Conservation (phyloP, 1,140 invertebrate species). For the Scaptomyza montana region DNA sequence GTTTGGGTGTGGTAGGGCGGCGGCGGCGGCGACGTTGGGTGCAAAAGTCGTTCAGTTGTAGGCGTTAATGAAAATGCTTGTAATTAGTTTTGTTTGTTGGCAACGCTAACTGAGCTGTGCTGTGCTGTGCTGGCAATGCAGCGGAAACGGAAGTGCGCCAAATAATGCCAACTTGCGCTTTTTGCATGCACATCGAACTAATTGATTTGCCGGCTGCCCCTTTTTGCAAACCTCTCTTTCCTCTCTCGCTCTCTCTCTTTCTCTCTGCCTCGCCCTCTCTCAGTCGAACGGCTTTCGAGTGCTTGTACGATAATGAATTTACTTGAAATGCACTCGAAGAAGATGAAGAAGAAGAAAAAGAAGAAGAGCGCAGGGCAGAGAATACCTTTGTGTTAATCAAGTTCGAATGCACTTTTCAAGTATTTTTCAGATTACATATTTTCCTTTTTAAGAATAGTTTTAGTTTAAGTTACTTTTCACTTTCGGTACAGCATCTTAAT, state of each 20-base stretch:
- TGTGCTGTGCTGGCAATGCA: conserved; percentile 13
- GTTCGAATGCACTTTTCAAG: not conserved
- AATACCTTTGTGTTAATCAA: too few species aligned
- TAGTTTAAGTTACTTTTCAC: conserved; percentile 24
- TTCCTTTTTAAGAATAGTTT: not conserved
- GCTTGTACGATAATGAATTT: conserved; percentile 31
- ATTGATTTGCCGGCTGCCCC: conserved; percentile 60
- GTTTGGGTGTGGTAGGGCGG: too few species aligned
- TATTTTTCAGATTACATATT: too few species aligned
- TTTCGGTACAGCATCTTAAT: conserved; percentile 51
- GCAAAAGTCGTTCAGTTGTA: conserved; percentile 51
- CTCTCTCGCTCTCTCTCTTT: not conserved
- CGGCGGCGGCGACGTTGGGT: too few species aligned
- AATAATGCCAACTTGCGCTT: conserved; percentile 65
- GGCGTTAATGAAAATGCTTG: conserved; percentile 81
- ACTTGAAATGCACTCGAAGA: conserved; percentile 20
- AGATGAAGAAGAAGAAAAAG: not conserved
- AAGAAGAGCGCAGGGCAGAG: too few species aligned
- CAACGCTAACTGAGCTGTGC: conserved; percentile 16
- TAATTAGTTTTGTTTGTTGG: conserved; percentile 82
- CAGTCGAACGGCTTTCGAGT: too few species aligned
- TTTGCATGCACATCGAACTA: conserved; percentile 73
- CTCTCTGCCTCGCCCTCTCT: too few species aligned
- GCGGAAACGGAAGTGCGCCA: conserved; percentile 66
- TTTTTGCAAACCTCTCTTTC: not conserved